A percentile compares a stretch with the other conserved stretches of the same genome.
These are phyloP conservation scores for Syngnathus rostellatus DNA, from an alignment of 2,797 vertebrate genomes.

Conservation along the genomic window DNA sequence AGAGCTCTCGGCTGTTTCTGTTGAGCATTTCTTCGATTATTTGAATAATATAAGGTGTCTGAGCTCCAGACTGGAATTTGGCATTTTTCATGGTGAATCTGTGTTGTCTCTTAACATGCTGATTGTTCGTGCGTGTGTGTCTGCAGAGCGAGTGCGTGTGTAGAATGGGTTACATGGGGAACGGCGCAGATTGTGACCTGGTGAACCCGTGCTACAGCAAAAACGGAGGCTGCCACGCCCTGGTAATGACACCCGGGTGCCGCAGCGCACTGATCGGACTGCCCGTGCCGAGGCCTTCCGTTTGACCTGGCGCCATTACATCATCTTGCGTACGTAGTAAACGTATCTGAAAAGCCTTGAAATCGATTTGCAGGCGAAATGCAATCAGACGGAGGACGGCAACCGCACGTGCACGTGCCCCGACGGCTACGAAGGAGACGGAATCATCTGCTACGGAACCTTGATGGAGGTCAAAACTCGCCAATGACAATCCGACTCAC, in stretches of 20 bases:
- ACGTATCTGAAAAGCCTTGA: background rate
- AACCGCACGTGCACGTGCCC: constrained; percentile 73
- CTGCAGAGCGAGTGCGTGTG: constrained; percentile 81
- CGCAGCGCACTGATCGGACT: background rate
- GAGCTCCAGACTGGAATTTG: background rate
- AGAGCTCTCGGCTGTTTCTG: too few relatives aligned
- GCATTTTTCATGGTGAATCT: background rate
- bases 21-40: too few relatives aligned
- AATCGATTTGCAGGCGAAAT: constrained; percentile 70
- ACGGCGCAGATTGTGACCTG: constrained; percentile 74
- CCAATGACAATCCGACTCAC: background rate
- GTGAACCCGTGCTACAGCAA: constrained; percentile 74
- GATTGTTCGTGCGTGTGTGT: constrained; percentile 5
- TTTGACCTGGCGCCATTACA: constrained; percentile 2
- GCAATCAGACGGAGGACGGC: constrained; percentile 54
- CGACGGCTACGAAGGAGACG: constrained; percentile 73
- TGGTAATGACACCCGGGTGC: constrained; percentile 66
- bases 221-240: constrained; percentile 81
- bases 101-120: background rate
- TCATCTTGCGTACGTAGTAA: background rate
- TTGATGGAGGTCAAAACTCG: constrained; percentile 51
- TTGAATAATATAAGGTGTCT: too few relatives aligned
- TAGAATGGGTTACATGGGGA: constrained; percentile 76
- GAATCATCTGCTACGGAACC: constrained; percentile 76
- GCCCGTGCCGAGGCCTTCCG: background rate